Evolutionary conservation across 2,888 invertebrate genomes (phyloP).

Genomic region (Panzeria rudis): DNA sequence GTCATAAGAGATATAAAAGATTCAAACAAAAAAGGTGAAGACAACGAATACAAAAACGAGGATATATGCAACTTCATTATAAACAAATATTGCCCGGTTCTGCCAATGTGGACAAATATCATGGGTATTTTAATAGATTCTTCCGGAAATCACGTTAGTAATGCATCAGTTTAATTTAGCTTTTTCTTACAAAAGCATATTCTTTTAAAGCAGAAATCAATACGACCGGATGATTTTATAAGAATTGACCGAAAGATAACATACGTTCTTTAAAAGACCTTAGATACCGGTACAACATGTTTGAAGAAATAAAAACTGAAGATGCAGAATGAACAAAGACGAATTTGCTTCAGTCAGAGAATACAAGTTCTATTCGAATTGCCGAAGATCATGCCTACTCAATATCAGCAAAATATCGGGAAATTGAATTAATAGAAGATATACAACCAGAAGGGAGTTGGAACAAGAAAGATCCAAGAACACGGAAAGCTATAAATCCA

Average conservation of each 20-base stretch:
- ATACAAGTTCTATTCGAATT: neutral
- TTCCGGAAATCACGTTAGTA: neutral
- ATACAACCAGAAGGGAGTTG: constrained; percentile 15
- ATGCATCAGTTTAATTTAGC: neutral
- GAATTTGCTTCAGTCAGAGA: neutral
- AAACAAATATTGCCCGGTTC: neutral
- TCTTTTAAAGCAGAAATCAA: too few relatives aligned
- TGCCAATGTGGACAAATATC: constrained; percentile 12
- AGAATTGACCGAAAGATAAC: neutral
- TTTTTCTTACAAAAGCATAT: too few relatives aligned
- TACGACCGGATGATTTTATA: neutral
- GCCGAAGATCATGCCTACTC: neutral
- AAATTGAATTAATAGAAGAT: neutral
- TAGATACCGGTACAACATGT: neutral
- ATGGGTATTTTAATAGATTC: neutral
- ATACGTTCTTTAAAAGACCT: neutral
- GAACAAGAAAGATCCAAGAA: constrained; percentile 16
- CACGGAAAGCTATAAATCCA: constrained; percentile 22
- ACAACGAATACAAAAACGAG: too few relatives aligned
- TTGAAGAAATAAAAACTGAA: neutral
- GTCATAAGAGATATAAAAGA: neutral
- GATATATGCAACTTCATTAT: too few relatives aligned
- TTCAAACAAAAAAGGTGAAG: neutral
- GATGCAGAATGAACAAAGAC: neutral
- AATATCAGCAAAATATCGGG: neutral